A percentile compares a stretch with the other conserved stretches of the same genome.
These are phyloP conservation scores for Drosophila colorata DNA, from an alignment of 2,888 invertebrate genomes.

Conservation along the genomic window DNA sequence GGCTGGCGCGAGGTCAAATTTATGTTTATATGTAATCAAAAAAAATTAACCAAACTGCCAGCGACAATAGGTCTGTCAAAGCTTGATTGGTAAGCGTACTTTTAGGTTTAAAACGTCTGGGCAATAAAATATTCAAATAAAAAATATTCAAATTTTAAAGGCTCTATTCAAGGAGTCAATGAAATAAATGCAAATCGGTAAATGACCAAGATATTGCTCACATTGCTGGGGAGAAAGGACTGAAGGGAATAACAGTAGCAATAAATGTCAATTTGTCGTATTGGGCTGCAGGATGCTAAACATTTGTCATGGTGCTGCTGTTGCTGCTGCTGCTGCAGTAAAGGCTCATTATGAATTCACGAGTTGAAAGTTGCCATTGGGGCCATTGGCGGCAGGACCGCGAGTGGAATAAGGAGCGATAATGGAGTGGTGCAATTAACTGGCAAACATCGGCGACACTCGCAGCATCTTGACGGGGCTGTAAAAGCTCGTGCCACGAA, in stretches of 20 bases:
- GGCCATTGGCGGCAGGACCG: slow-evolving; percentile 5
- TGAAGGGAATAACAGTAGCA: not conserved
- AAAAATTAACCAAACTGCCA: no score
- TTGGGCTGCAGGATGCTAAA: slow-evolving; percentile 32
- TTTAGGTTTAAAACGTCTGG: no score
- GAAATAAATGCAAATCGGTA: not conserved
- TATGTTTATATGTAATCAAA: no score
- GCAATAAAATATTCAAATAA: no score
- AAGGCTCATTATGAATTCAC: slow-evolving; percentile 53
- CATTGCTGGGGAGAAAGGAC: not conserved
- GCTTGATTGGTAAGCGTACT: no score
- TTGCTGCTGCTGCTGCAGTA: slow-evolving; percentile 6
- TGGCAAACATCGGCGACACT: slow-evolving; percentile 1
- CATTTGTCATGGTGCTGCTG: slow-evolving; percentile 24
- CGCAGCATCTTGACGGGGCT: not conserved
- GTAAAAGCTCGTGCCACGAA: not conserved
- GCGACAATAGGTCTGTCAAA: no score
- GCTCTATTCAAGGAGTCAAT: not conserved
- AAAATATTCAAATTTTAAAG: no score
- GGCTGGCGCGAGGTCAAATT: no score
- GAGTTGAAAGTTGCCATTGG: slow-evolving; percentile 28
- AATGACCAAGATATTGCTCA: slow-evolving; percentile 7
- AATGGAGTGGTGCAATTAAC: slow-evolving; percentile 29
- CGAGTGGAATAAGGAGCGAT: not conserved
- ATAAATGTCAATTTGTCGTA: slow-evolving; percentile 36